Evolutionary conservation across 2,113 vertebrate genomes (phyloP), one percentile per base, ranked within the genome.

Genomic region (Chelonoidis abingdonii): DNA sequence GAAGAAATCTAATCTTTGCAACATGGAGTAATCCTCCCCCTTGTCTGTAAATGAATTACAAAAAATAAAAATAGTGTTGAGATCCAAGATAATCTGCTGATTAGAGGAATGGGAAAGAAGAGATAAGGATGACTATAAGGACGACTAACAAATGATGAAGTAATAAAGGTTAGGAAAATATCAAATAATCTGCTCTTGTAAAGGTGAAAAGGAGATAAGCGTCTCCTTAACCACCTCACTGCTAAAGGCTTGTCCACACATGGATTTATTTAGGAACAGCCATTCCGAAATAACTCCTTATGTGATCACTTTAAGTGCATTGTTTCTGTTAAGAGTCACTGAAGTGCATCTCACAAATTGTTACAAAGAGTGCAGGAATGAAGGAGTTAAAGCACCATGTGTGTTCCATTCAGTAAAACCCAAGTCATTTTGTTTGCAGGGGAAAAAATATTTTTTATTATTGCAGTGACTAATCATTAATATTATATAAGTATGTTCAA

Each of bases 261-360:
- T 25, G 21, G 35, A 41, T 24, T 57, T 44, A 56, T 83, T 83
- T 59, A 2, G 7, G 50, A 2, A 54, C 6, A 41, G 21, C 72
- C 50, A 50, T 75, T 90, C 25, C 10, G 25, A 3, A 83, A 57
- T 59, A 57, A 83, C 6, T 81, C 52, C n/a, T 54, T 4, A 2
- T 0, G 0, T 27, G 3, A 0, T 0, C 79, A 22, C 12, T 89
- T 10, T 35, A 53, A 83, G 10, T 76, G 22, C 72, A 24, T 44
- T 12, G 41, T 76, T 76, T 24, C 38, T 25, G 59, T 62, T 88
- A 53, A 16, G 25, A 11, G 56, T 57, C 56, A 57, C 25, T 25
- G 56, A 83, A 31, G 16, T 79, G 4, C 81, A 27, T 72, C 88
- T 75, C 41, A 6, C 80, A 86, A 93, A 88, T 35, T 10, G 5